A percentile compares a stretch with the other conserved stretches of the same genome.
Evolutionary conservation across 35 echinoderm and acorn worm species (phyloP).

Genomic region (Lytechinus pictus): DNA sequence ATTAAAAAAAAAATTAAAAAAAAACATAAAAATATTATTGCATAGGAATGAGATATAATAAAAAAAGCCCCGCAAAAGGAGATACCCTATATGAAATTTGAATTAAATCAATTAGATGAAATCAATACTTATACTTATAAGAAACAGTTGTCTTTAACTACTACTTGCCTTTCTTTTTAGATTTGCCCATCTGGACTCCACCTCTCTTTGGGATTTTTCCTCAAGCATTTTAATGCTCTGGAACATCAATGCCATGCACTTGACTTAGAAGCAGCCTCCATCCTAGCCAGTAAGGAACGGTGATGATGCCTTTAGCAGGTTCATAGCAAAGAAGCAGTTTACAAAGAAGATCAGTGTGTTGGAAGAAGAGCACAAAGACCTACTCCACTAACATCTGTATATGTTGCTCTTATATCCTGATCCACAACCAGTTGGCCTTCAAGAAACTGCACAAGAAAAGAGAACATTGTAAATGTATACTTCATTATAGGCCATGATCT

Average conservation of each 20-base stretch:
- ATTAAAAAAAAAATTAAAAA: too few relatives aligned
- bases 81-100: too few relatives aligned
- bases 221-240: slow-evolving; percentile 62
- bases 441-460: background rate
- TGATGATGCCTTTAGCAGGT: too few relatives aligned
- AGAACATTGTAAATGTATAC: too few relatives aligned
- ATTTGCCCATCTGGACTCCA: slow-evolving; percentile 74
- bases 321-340: background rate
- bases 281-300: too few relatives aligned
- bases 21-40: too few relatives aligned
- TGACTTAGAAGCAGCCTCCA: slow-evolving; percentile 49
- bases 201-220: slow-evolving; percentile 60
- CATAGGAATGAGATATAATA: too few relatives aligned
- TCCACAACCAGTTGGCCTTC: background rate
- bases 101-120: too few relatives aligned
- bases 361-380: background rate
- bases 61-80: too few relatives aligned
- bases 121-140: too few relatives aligned
- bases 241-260: slow-evolving; percentile 55
- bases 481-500: too few relatives aligned
- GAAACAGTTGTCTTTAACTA: background rate
- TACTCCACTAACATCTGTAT: background rate
- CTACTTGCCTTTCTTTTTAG: slow-evolving; percentile 18
- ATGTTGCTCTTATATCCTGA: background rate
- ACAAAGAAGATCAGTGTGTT: background rate